A percentile compares a stretch with the other conserved stretches of the same genome.
Conservation (phyloP, 1,140 invertebrate species). For the Ceratina calcarata region DNA sequence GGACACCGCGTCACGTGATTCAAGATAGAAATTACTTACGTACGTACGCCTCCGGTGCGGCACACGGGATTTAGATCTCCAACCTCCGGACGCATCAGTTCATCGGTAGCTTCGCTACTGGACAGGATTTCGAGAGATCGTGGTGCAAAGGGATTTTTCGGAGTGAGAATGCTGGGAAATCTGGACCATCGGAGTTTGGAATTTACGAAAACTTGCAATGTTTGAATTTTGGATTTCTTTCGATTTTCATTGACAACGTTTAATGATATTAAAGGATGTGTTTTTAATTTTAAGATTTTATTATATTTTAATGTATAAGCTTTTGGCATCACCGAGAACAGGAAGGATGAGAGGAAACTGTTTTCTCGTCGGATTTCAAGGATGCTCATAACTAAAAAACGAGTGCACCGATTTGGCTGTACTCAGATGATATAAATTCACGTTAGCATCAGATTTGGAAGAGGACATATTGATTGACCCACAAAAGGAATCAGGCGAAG, state of each 20-base stretch:
- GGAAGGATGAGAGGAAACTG: too few species aligned
- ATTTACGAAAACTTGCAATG: too few species aligned
- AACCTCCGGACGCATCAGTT: neutral
- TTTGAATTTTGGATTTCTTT: too few species aligned
- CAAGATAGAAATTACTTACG: slow-evolving; percentile 19
- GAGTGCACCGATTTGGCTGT: slow-evolving; percentile 8
- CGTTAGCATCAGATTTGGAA: slow-evolving; percentile 17
- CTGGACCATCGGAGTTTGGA: neutral
- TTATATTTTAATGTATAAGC: neutral
- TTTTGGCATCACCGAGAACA: neutral
- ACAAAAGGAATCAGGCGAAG: slow-evolving; percentile 13
- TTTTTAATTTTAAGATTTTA: neutral
- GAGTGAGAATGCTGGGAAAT: neutral
- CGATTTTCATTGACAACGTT: too few species aligned
- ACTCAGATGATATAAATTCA: neutral
- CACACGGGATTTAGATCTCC: slow-evolving; percentile 7
- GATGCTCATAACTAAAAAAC: slow-evolving; percentile 3
- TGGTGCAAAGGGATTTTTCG: neutral
- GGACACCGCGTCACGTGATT: slow-evolving; percentile 62
- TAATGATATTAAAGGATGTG: too few species aligned
- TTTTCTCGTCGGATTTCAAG: neutral
- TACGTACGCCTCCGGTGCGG: slow-evolving; percentile 5
- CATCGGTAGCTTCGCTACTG: neutral
- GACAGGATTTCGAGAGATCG: neutral
- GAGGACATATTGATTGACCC: slow-evolving; percentile 38